Percentiles rank a stretch among this genome's conserved stretches.
Conservation (phyloP, 2,797 vertebrate genomes). For the Babyrousa celebensis region DNA sequence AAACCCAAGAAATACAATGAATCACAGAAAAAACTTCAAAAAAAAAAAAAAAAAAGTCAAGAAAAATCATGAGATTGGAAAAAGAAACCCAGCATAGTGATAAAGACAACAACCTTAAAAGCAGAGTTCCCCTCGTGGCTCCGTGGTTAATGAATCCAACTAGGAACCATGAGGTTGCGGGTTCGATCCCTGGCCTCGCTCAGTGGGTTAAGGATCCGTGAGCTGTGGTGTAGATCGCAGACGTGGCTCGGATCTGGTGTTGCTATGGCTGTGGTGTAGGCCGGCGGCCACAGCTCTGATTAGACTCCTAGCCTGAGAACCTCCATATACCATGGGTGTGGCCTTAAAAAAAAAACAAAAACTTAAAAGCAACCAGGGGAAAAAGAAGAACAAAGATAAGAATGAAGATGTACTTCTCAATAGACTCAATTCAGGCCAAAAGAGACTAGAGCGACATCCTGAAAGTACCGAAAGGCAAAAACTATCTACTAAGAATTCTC, state of each 20-base stretch:
- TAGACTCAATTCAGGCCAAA: conserved; percentile 40
- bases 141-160: too few species aligned
- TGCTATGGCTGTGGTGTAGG: too few species aligned
- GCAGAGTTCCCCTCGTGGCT: too few species aligned
- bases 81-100: too few species aligned
- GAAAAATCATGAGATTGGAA: not conserved
- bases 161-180: too few species aligned
- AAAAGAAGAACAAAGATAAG: not conserved
- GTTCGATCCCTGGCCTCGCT: too few species aligned
- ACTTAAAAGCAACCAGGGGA: not conserved
- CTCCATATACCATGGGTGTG: too few species aligned
- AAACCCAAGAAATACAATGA: not conserved
- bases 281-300: too few species aligned
- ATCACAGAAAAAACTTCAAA: not conserved
- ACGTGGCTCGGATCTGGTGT: too few species aligned
- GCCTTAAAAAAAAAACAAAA: not conserved
- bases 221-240: too few species aligned
- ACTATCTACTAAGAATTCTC: not conserved
- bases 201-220: too few species aligned
- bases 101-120: not conserved
- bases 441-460: not conserved
- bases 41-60: not conserved
- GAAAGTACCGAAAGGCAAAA: not conserved
- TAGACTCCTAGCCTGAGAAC: too few species aligned
- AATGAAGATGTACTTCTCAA: not conserved